Conservation (phyloP, 2,113 vertebrate species). For the Gnathonemus echidnorhynchus region DNA sequence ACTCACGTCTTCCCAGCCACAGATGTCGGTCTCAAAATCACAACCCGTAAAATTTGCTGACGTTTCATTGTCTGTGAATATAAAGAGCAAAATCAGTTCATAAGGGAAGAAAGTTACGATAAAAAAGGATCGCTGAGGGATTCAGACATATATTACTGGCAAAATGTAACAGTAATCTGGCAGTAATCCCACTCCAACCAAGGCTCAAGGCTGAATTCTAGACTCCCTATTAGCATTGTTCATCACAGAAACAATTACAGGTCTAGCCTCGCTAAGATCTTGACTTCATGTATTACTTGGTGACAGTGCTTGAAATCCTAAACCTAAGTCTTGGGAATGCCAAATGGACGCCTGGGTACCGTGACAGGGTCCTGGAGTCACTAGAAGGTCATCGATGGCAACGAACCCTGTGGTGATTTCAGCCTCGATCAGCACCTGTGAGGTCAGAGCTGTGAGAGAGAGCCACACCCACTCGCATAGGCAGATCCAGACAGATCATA, state of each 20-base stretch:
- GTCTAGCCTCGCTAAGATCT: background rate
- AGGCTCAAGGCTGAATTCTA: background rate
- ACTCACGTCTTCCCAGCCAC: conserved; percentile 55
- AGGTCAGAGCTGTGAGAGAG: background rate
- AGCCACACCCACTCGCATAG: background rate
- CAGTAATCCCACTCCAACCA: background rate
- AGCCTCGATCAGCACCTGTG: conserved; percentile 56
- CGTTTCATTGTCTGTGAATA: conserved; percentile 38
- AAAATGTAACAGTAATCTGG: background rate
- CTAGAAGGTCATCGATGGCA: conserved; percentile 57
- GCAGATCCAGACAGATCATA: background rate
- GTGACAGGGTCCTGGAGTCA: conserved; percentile 51
- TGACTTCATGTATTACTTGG: background rate
- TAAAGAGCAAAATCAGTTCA: background rate
- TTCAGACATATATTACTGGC: background rate
- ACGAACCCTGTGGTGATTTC: conserved; percentile 45
- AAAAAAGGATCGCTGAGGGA: background rate
- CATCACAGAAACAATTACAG: background rate
- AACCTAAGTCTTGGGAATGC: background rate
- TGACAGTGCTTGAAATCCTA: background rate
- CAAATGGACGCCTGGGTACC: conserved; percentile 32
- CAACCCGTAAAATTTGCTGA: conserved; percentile 47
- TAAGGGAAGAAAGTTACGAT: background rate
- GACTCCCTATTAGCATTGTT: background rate
- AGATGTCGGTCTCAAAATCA: conserved; percentile 55